phyloP scores from a whole-genome alignment of 1,140 invertebrate species.

The Nymphalis io region DNA sequence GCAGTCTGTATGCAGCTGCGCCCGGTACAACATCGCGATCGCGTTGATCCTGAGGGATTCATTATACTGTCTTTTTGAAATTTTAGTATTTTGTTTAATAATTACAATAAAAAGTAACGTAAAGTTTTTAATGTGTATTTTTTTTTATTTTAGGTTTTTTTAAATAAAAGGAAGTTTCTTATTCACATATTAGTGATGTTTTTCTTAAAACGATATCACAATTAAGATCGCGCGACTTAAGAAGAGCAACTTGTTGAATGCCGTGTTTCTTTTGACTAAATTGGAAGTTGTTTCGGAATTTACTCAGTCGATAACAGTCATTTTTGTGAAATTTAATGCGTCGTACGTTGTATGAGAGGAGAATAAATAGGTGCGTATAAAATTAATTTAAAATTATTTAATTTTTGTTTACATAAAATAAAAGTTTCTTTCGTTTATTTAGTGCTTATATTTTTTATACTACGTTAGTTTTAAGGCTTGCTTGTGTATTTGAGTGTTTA shows the following conservation, averaged over 20 bases:
- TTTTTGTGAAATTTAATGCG: neutral
- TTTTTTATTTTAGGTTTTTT: constrained; percentile 10
- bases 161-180: neutral
- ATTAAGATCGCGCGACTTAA: constrained; percentile 10
- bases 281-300: constrained; percentile 14
- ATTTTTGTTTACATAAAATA: neutral
- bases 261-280: constrained; percentile 4
- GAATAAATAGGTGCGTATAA: neutral
- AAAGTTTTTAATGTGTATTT: neutral
- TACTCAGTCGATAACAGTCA: constrained; percentile 1
- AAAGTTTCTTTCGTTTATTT: neutral
- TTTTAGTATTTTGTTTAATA: neutral
- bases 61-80: neutral
- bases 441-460: neutral
- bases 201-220: neutral
- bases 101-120: neutral
- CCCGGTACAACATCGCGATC: constrained; percentile 25
- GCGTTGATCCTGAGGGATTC: constrained; percentile 9
- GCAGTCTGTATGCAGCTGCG: constrained; percentile 43
- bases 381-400: neutral
- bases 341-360: neutral
- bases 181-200: neutral
- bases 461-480: too few relatives aligned
- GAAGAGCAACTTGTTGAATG: constrained; percentile 20
- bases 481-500: too few relatives aligned